Conservation (phyloP, 1,140 invertebrate species). For the Cecropterus lyciades region DNA sequence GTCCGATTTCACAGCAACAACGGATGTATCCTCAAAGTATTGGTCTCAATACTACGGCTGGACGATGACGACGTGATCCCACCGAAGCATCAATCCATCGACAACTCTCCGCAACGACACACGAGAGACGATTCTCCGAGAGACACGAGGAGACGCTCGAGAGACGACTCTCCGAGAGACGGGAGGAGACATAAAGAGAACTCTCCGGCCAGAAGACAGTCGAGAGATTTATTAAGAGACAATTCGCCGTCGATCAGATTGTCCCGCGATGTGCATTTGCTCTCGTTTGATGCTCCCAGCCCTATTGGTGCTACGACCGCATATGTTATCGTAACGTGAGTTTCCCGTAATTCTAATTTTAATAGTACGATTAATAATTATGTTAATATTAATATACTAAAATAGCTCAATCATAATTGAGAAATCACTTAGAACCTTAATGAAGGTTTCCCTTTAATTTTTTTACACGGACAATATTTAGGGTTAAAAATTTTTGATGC, state of each 20-base stretch:
- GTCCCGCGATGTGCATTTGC: constrained; percentile 4
- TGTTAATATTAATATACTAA: too few relatives aligned
- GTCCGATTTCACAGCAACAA: constrained; percentile 40
- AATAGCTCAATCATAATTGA: too few relatives aligned
- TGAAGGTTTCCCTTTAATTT: too few relatives aligned
- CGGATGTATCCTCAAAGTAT: constrained; percentile 62
- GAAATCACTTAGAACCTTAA: too few relatives aligned
- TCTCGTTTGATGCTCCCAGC: constrained; percentile 62
- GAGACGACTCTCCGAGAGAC: too few relatives aligned
- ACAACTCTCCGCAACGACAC: constrained; percentile 4
- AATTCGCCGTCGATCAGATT: constrained; percentile 1
- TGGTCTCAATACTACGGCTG: constrained; percentile 63
- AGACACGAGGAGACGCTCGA: too few relatives aligned
- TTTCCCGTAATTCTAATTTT: constrained; percentile 27
- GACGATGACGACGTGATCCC: constrained; percentile 43
- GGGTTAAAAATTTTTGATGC: too few relatives aligned
- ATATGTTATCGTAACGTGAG: constrained; percentile 60
- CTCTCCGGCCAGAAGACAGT: not conserved
- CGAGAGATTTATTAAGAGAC: constrained; percentile 13
- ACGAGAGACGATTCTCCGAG: not conserved
- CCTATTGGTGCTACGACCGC: constrained; percentile 66
- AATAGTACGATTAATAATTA: too few relatives aligned
- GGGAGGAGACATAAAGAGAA: not conserved
- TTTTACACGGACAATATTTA: too few relatives aligned
- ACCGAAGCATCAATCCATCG: constrained; percentile 37